phyloP scores from a whole-genome alignment of 37 sponge, comb jelly and placozoan species.

The Axinella damicornis region DNA sequence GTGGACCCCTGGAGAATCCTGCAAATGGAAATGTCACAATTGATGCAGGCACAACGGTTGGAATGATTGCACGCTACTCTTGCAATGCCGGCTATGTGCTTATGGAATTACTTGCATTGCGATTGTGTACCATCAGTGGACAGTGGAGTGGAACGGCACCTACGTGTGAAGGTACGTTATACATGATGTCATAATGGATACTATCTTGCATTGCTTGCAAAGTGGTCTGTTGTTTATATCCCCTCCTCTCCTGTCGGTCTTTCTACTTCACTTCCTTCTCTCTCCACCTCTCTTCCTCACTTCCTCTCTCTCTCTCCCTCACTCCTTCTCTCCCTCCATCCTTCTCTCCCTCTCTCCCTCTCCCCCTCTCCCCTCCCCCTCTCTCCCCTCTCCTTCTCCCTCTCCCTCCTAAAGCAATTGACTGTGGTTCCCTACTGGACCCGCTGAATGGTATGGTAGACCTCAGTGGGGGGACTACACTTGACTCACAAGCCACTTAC shows the following conservation, averaged over 20 bases:
- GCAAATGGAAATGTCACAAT: constrained; percentile 40
- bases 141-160: constrained; percentile 39
- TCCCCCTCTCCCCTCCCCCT: too few relatives aligned
- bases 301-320: too few relatives aligned
- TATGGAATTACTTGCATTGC: too few relatives aligned
- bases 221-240: too few relatives aligned
- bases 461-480: constrained; percentile 14
- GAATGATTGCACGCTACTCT: constrained; percentile 29
- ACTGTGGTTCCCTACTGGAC: constrained; percentile 36
- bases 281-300: too few relatives aligned
- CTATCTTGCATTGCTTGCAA: too few relatives aligned
- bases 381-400: too few relatives aligned
- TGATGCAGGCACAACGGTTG: neutral
- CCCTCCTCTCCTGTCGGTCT: too few relatives aligned
- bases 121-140: neutral
- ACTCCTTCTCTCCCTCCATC: too few relatives aligned
- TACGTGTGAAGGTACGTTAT: constrained; percentile 33
- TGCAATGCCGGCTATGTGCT: constrained; percentile 47
- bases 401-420: constrained; percentile 10
- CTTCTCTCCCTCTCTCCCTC: too few relatives aligned
- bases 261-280: too few relatives aligned
- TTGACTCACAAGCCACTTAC: constrained; percentile 42
- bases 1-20: constrained; percentile 46
- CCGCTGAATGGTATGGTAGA: constrained; percentile 52
- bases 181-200: too few relatives aligned